Percentiles rank a stretch among this genome's conserved stretches.
These are phyloP conservation scores for Coranthus polyacanthus DNA, from an alignment of 2,797 vertebrate genomes.

Conservation along the genomic window DNA sequence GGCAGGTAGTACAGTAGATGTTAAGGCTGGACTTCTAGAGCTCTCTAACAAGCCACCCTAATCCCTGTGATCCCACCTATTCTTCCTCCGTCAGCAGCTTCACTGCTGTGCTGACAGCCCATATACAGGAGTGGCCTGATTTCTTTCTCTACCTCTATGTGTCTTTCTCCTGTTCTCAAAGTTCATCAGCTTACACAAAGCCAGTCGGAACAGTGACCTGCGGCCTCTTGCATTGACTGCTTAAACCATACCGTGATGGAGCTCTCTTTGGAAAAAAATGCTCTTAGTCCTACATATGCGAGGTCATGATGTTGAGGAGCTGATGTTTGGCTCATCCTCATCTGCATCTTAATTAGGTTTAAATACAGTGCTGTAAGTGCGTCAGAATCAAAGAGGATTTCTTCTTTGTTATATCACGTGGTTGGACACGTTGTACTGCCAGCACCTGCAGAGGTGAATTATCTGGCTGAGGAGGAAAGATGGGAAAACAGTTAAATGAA, in stretches of 20 bases:
- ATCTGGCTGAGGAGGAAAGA: conserved; percentile 42
- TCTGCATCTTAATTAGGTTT: conserved; percentile 50
- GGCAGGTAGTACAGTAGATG: conserved; percentile 41
- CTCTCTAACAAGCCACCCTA: conserved; percentile 59
- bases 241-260: conserved; percentile 34
- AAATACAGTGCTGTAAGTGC: conserved; percentile 15
- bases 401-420: conserved; percentile 28
- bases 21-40: conserved; percentile 17
- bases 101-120: conserved; percentile 44
- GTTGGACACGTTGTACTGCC: conserved; percentile 22
- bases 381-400: conserved; percentile 36
- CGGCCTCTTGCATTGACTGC: conserved; percentile 51
- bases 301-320: conserved; percentile 24
- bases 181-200: conserved; percentile 53
- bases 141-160: conserved; percentile 17
- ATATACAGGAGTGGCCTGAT: conserved; percentile 18
- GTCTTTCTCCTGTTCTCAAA: conserved; percentile 41
- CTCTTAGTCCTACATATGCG: conserved; percentile 13
- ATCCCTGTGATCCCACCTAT: conserved; percentile 63
- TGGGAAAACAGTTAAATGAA: conserved; percentile 45
- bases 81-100: conserved; percentile 64
- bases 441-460: conserved; percentile 52
- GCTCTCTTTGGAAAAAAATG: conserved; percentile 4
- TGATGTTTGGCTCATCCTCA: conserved; percentile 41
- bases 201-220: conserved; percentile 31